These are phyloP conservation scores for Callaeas wilsoni DNA, from an alignment of 2,113 vertebrate genomes.

Conservation along the genomic window DNA sequence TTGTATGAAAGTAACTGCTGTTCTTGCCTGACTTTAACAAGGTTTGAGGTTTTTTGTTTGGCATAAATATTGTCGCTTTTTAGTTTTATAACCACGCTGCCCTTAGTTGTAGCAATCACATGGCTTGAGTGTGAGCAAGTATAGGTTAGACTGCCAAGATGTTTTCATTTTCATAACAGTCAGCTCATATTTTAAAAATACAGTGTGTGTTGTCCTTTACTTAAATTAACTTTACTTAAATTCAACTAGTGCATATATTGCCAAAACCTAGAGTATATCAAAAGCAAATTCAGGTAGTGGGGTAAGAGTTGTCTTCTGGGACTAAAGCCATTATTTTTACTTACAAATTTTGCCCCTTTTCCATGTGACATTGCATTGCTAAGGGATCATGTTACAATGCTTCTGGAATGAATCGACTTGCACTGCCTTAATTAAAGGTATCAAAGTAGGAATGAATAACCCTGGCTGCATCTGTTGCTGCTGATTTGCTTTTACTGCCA, in stretches of 20 bases:
- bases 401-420: conserved; percentile 38
- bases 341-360: not conserved
- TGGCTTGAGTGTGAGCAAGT: not conserved
- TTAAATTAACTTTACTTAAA: conserved; percentile 20
- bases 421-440: conserved; percentile 39
- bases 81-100: not conserved
- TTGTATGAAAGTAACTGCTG: conserved; percentile 47
- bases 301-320: not conserved
- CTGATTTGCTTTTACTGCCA: not conserved
- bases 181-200: conserved; percentile 13
- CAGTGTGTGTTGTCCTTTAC: not conserved
- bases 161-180: conserved; percentile 1
- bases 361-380: not conserved
- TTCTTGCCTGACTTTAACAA: conserved; percentile 49
- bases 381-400: not conserved
- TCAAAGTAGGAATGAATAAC: not conserved
- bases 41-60: conserved; percentile 26
- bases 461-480: not conserved
- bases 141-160: not conserved
- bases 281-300: not conserved
- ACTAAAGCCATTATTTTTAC: not conserved
- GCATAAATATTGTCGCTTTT: conserved; percentile 17
- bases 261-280: not conserved
- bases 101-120: not conserved
- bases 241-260: not conserved